phyloP scores from a whole-genome alignment of 1,140 invertebrate genomes.

The Dryas iulia region DNA sequence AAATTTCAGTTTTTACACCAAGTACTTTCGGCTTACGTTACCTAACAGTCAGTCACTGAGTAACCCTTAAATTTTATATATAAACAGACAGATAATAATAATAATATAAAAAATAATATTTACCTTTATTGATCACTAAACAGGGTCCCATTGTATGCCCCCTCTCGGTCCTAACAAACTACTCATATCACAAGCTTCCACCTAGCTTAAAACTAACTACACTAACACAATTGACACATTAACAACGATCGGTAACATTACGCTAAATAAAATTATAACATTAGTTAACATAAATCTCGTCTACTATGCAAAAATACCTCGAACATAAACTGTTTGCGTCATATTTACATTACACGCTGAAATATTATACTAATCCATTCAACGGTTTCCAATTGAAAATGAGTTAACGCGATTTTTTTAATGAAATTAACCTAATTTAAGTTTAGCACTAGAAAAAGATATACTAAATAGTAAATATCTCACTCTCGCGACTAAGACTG shows the following conservation, averaged over 20 bases:
- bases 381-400: neutral
- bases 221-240: conserved; percentile 73
- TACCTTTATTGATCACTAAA: conserved; percentile 37
- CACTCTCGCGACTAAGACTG: neutral
- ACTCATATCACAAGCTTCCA: conserved; percentile 76
- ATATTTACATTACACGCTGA: conserved; percentile 38
- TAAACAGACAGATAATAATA: neutral
- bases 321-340: conserved; percentile 47
- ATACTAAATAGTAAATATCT: neutral
- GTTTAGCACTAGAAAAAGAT: neutral
- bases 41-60: too few relatives aligned
- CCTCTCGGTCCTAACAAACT: conserved; percentile 49
- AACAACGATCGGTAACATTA: conserved; percentile 63
- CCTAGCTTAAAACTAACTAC: conserved; percentile 71
- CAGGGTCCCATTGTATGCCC: conserved; percentile 18
- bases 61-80: too few relatives aligned
- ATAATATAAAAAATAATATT: conserved; percentile 22
- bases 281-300: conserved; percentile 75
- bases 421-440: neutral
- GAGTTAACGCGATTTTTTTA: neutral
- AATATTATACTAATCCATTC: neutral
- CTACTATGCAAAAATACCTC: conserved; percentile 57
- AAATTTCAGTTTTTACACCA: too few relatives aligned
- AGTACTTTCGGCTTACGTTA: too few relatives aligned
- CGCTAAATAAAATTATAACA: conserved; percentile 76